phyloP scores from a whole-genome alignment of 2,113 vertebrate species.

The Nibea albiflora region DNA sequence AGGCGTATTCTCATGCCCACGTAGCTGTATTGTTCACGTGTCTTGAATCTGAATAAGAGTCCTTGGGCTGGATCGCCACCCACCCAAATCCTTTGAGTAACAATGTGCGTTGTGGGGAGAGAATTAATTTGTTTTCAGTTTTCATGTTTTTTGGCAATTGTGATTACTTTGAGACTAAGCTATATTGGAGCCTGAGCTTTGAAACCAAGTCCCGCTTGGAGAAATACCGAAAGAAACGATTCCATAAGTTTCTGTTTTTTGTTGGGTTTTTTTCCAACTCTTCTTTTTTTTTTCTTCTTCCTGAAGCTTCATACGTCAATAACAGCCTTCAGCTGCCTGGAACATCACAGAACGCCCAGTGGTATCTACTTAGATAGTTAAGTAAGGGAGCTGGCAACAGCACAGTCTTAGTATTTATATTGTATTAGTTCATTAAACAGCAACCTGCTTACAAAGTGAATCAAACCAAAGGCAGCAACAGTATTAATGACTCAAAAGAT shows the following conservation, averaged over 20 bases:
- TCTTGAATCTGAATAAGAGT: slow-evolving; percentile 66
- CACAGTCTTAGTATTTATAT: slow-evolving; percentile 3
- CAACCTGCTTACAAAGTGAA: background rate
- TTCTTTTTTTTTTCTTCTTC: slow-evolving; percentile 11
- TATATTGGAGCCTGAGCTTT: slow-evolving; percentile 48
- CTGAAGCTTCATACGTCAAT: slow-evolving; percentile 45
- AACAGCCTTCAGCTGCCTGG: slow-evolving; percentile 32
- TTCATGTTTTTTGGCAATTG: slow-evolving; percentile 68
- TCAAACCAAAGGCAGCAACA: slow-evolving; percentile 12
- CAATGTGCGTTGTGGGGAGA: slow-evolving; percentile 45
- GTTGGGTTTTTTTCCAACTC: slow-evolving; percentile 32
- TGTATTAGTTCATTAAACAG: slow-evolving; percentile 38
- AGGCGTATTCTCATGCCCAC: slow-evolving; percentile 37
- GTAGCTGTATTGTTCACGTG: slow-evolving; percentile 58
- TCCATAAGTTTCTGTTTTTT: slow-evolving; percentile 42
- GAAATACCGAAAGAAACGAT: slow-evolving; percentile 32
- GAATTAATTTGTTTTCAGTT: slow-evolving; percentile 68
- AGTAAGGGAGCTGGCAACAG: slow-evolving; percentile 29
- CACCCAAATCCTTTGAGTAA: slow-evolving; percentile 57
- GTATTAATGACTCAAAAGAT: slow-evolving; percentile 8
- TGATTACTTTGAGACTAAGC: slow-evolving; percentile 64
- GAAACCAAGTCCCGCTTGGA: slow-evolving; percentile 53
- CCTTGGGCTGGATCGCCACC: slow-evolving; percentile 64
- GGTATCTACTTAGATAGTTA: slow-evolving; percentile 32
- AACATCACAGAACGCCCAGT: slow-evolving; percentile 35